Base-by-base conservation (phyloP, 1,140 invertebrate genomes). In the Pogonomyrmex barbatus region DNA sequence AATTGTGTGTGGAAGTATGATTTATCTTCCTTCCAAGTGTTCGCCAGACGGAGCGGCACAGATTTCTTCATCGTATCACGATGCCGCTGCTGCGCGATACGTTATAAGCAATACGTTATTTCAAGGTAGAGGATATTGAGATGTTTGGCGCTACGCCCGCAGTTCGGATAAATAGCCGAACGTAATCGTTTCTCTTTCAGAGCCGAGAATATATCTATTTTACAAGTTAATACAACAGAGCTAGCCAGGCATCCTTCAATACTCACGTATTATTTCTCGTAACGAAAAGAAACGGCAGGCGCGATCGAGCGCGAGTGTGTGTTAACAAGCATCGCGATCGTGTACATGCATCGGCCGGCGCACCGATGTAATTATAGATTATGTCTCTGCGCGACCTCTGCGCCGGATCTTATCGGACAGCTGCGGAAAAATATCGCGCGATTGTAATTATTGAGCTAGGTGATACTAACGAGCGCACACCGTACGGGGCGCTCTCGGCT, bases 331-430 rank as follows among this genome's bases (percentile, higher is more conserved):
- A 62, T 9, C 10, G 62, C 76, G 77, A 39, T 54, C 47, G 77
- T 56, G 30, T 70, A 63, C 24, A 75, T 85, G 85, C 79, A 87
- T 90, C 82, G 85, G 85, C 88, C 84, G 85, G 85, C 85, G 87
- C 88, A 78, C 88, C 91, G 93, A 94, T 94, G 93, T 93, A 94
- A 94, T 94, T 94, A 94, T 94, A 94, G 93, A 94, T 94, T 94
- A 65, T 93, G 94, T 94, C 93, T 93, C 91, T 91, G 92, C 71
- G 89, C 89, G 92, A 93, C 93, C 93, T 90, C 86, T 92, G 93
- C 81, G 87, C 91, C 89, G 75, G 86, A 89, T 87, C 88, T 93
- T 94, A 93, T 94, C 93, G 81, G 68, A 62, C 54, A 50, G 89
- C 89, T 77, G 90, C 81, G 85, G 56, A 93, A 93, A 93, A 92